A percentile compares a stretch with the other conserved stretches of the same genome.
Evolutionary conservation across 2,113 vertebrate genomes (phyloP).

Genomic region (Cheilinus undulatus): DNA sequence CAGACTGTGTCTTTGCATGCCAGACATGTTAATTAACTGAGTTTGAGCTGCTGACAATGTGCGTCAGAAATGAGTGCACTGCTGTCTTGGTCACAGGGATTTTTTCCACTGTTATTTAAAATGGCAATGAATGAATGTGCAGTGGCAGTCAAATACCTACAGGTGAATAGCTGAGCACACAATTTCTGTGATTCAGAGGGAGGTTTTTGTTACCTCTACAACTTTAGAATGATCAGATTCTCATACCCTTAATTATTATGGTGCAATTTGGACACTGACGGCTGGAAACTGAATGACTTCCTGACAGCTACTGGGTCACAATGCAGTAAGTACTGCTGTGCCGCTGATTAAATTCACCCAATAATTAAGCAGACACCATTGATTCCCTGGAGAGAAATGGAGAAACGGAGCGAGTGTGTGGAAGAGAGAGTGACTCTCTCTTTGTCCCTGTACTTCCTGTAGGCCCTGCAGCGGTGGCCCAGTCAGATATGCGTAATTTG

Average conservation of each 20-base stretch:
- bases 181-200: conserved; percentile 3
- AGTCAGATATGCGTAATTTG: conserved; percentile 85
- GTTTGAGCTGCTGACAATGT: background rate
- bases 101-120: conserved; percentile 9
- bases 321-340: conserved; percentile 81
- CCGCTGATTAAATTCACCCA: conserved; percentile 84
- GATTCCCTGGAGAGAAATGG: conserved; percentile 81
- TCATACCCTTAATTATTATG: conserved; percentile 69
- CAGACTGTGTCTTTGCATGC: background rate
- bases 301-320: conserved; percentile 78
- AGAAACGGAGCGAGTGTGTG: conserved; percentile 57
- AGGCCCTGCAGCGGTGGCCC: conserved; percentile 81
- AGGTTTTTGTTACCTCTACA: conserved; percentile 40
- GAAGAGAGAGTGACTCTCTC: conserved; percentile 37
- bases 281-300: conserved; percentile 74
- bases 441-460: conserved; percentile 71
- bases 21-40: conserved; percentile 26
- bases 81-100: conserved; percentile 33
- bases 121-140: conserved; percentile 19
- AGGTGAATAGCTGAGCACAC: conserved; percentile 3
- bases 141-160: conserved; percentile 6
- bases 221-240: conserved; percentile 57
- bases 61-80: conserved; percentile 33
- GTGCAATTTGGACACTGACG: conserved; percentile 51
- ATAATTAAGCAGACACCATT: conserved; percentile 87